Base-by-base conservation (phyloP, 2,113 vertebrate species). In the Phoenicopterus ruber region DNA sequence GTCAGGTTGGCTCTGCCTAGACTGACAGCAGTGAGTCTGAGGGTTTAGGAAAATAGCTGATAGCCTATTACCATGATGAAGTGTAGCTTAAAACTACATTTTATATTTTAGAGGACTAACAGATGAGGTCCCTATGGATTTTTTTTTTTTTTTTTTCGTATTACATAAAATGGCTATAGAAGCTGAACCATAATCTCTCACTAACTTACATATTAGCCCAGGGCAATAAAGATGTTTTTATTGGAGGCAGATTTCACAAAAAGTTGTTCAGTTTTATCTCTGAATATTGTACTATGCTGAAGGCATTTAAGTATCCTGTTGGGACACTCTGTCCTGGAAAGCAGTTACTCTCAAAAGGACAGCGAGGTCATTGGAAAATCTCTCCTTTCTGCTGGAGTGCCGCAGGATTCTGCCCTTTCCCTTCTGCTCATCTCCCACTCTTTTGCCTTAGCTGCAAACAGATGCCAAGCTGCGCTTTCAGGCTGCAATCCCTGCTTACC, bases 211-310 rank as follows among this genome's bases (percentile, higher is more conserved):
- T 86, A 92, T 96, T 98, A 97, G 97, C 98, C 96, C 92, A 92
- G 83, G 96, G 97, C 97, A 97, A 90, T 97, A 97, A 97, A 93
- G 88, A 95, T 95, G 89, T 94, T 98, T 97, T 97, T 96, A 96
- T 96, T 96, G 94, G 96, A 98, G 93, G 92, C 91, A 96, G 97
- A 97, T 95, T 97, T 97, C 90, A 90, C 96, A 91, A 96, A 95
- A 97, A 96, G 74, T 95, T 94, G 71, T 94, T 93, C 17, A 2
- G 74, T 92, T 96, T 97, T 92, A 93, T 92, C 88, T 90, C 86
- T 80, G 87, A 91, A 70, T 85, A 77, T 80, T 85, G 85, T 86
- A 71, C 40, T 59, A 7, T 55, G 85, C 79, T 71, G 71, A 94
- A 92, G 80, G 54, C 84, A 29, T 90, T 91, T 90, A 90, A 95